phyloP scores from a whole-genome alignment of 1,140 invertebrate genomes.

The Diabrotica undecimpunctata region DNA sequence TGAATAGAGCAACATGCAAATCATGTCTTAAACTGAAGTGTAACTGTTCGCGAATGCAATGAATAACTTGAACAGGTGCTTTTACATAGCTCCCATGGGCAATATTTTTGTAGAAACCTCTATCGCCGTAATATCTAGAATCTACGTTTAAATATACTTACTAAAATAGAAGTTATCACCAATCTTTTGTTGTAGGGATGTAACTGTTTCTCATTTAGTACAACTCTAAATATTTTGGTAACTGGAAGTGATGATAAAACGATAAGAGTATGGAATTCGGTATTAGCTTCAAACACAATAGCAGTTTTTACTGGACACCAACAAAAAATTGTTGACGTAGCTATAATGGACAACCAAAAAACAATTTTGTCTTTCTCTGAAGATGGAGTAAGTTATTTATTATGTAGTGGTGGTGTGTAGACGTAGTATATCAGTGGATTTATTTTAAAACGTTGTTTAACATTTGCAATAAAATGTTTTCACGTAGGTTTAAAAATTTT shows the following conservation, averaged over 20 bases:
- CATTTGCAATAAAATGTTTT: too few relatives aligned
- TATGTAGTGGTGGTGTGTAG: neutral
- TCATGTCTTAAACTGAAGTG: too few relatives aligned
- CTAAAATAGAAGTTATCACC: too few relatives aligned
- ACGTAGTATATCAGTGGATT: neutral
- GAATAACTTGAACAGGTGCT: too few relatives aligned
- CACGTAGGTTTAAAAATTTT: too few relatives aligned
- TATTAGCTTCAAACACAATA: constrained; percentile 42
- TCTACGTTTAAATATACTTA: too few relatives aligned
- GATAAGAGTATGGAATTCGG: constrained; percentile 52
- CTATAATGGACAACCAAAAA: constrained; percentile 45
- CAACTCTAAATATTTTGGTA: constrained; percentile 47
- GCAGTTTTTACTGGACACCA: constrained; percentile 42
- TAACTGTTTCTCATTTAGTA: constrained; percentile 50
- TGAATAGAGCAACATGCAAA: too few relatives aligned
- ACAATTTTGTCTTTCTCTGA: constrained; percentile 49
- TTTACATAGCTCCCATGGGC: too few relatives aligned
- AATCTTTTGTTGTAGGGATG: constrained; percentile 47
- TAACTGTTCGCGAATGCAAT: too few relatives aligned
- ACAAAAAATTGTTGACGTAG: constrained; percentile 48
- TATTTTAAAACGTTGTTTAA: neutral
- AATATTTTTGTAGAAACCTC: too few relatives aligned
- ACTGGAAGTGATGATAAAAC: constrained; percentile 50
- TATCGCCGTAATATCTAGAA: too few relatives aligned
- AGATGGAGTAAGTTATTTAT: constrained; percentile 49